Base-by-base conservation (phyloP, 2,113 vertebrate genomes). In the Dinomys branickii region DNA sequence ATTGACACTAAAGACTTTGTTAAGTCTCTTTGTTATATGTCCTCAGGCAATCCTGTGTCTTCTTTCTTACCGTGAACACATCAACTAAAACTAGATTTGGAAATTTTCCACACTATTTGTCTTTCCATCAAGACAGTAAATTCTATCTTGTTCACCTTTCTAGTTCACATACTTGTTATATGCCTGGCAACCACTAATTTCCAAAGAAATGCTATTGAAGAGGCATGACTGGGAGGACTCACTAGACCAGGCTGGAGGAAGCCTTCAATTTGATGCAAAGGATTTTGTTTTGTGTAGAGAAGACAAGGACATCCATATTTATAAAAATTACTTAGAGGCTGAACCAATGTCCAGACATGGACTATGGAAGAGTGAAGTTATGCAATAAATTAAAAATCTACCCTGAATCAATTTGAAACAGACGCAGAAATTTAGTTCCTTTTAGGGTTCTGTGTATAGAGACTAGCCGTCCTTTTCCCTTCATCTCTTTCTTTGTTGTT, bases 271-370 rank as follows among this genome's bases (percentile, higher is more conserved):
- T 17, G 3, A 38, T 33, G 47, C 16, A 71, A 13, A 90, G 7
- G 59, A 95, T 83, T 90, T 92, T 94, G 5, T 85, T 90, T 92
- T 94, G 6, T 67, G 8, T 85, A 84, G 63, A 81, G 54, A 93
- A 95, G 47, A 52, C 3, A 61, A 96, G 17, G 8, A 33, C 13
- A 22, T 81, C 10, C 80, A 44, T 4, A 16, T 77, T 77, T 88
- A 9, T 93, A 65, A 71, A 54, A 88, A 17, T 82, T 77, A 89
- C 0, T 38, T 92, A 8, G 24, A 80, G n/a, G 28, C 5, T 82
- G 44, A 94, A 87, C 28, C 13, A 50, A 80, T 44, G 19, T 85
- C 85, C 82, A 24, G 13, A 50, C 47, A 3, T 71, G 58, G 67
- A 28, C n/a, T 9, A 38, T 58, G 58, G 54, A 19, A 28, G 12